Conservation (phyloP, 1,140 invertebrate genomes). For the Drosophila pseudoobscura region DNA sequence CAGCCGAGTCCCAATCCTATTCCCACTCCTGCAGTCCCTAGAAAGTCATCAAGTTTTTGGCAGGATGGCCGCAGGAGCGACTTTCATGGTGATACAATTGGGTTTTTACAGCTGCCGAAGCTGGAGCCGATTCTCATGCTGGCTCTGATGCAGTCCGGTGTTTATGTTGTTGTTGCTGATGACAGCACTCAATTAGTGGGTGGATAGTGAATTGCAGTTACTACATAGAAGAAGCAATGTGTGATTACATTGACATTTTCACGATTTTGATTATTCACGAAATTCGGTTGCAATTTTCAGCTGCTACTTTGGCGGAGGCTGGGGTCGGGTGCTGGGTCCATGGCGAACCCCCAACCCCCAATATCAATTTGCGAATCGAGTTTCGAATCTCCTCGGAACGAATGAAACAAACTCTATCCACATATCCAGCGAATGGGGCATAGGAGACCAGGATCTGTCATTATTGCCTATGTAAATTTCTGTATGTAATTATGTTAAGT, state of each 20-base stretch:
- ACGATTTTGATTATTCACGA: conserved; percentile 15
- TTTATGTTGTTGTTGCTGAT: conserved; percentile 8
- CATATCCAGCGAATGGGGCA: conserved; percentile 18
- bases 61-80: conserved; percentile 19
- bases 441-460: conserved; percentile 3
- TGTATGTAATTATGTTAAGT: conserved; percentile 68
- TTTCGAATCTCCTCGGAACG: conserved; percentile 5
- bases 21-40: neutral
- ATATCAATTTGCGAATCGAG: conserved; percentile 11
- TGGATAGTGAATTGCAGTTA: too few relatives aligned
- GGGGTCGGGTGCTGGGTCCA: neutral
- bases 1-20: neutral
- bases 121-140: conserved; percentile 1
- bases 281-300: conserved; percentile 9
- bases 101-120: conserved; percentile 28
- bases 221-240: conserved; percentile 2
- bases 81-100: conserved; percentile 38
- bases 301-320: conserved; percentile 2
- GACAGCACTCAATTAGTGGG: conserved; percentile 40
- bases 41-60: neutral
- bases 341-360: too few relatives aligned
- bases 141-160: neutral
- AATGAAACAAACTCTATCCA: conserved; percentile 10
- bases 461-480: conserved; percentile 68
- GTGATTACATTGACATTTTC: conserved; percentile 4